These are phyloP conservation scores for Oreochromis grahami DNA, from an alignment of 2,797 vertebrate genomes.

Conservation along the genomic window DNA sequence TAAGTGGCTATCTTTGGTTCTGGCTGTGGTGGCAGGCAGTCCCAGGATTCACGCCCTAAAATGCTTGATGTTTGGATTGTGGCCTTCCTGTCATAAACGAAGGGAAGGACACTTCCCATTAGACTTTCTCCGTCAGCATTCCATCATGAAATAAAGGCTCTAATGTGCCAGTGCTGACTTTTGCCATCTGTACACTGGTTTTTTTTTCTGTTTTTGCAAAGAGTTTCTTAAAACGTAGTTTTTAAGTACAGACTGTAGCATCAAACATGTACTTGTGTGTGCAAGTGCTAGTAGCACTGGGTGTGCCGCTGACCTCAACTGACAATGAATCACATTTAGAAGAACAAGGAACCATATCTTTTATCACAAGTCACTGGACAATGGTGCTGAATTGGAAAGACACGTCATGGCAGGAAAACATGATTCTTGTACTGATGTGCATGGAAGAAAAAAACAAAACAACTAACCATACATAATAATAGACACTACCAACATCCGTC, in stretches of 20 bases:
- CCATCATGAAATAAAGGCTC: constrained; percentile 8
- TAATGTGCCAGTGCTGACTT: neutral
- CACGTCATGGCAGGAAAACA: neutral
- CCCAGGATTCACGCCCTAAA: constrained; percentile 55
- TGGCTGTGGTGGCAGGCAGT: constrained; percentile 27
- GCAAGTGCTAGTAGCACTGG: neutral
- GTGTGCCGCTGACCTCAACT: neutral
- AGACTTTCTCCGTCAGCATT: constrained; percentile 41
- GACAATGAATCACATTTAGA: constrained; percentile 24
- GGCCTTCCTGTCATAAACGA: constrained; percentile 55
- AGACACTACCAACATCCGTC: neutral
- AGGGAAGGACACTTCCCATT: constrained; percentile 27
- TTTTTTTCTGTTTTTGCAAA: neutral
- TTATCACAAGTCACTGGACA: neutral
- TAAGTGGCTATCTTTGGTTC: constrained; percentile 54
- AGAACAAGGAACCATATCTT: constrained; percentile 10
- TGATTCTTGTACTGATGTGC: neutral
- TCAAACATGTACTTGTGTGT: neutral
- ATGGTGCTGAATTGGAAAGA: neutral
- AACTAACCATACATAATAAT: neutral
- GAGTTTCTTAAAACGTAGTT: neutral
- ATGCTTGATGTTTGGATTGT: constrained; percentile 46
- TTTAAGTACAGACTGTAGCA: neutral
- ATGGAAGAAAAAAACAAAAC: neutral
- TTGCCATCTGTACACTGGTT: constrained; percentile 7